Percentiles rank a stretch among this genome's conserved stretches.
These are phyloP conservation scores for Caradrina kadenii DNA, from an alignment of 2,888 invertebrate species.

Conservation along the genomic window DNA sequence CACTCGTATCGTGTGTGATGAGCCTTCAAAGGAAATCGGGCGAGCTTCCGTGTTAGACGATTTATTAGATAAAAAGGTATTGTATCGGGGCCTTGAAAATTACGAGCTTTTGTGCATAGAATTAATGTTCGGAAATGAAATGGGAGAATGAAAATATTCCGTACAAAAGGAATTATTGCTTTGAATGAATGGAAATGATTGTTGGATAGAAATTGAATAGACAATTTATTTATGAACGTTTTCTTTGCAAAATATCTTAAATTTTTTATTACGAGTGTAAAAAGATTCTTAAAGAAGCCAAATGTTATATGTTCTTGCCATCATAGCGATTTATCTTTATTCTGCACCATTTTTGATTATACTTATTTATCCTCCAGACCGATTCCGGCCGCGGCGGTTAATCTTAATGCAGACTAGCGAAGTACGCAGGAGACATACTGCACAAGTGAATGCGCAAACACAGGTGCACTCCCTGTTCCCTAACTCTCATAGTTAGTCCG, in stretches of 20 bases:
- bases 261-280: not conserved
- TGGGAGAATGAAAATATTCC: slow-evolving; percentile 1
- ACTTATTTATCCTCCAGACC: no score
- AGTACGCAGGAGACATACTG: no score
- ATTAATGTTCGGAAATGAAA: slow-evolving; percentile 26
- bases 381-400: no score
- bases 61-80: slow-evolving; percentile 54
- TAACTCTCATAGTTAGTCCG: no score
- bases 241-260: not conserved
- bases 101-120: slow-evolving; percentile 44
- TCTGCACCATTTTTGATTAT: no score
- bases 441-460: no score
- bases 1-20: slow-evolving; percentile 53
- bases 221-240: not conserved
- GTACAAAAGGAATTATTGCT: slow-evolving; percentile 13
- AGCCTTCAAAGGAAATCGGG: slow-evolving; percentile 43
- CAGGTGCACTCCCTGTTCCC: no score
- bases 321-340: no score
- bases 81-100: slow-evolving; percentile 44
- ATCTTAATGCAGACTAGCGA: no score
- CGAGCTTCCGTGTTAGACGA: slow-evolving; percentile 36
- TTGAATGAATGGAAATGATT: not conserved
- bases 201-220: not conserved
- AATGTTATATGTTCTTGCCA: no score
- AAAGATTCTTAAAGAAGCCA: no score